Conservation (phyloP, 2,888 invertebrate genomes). For the Gisinianus flammeolus region DNA sequence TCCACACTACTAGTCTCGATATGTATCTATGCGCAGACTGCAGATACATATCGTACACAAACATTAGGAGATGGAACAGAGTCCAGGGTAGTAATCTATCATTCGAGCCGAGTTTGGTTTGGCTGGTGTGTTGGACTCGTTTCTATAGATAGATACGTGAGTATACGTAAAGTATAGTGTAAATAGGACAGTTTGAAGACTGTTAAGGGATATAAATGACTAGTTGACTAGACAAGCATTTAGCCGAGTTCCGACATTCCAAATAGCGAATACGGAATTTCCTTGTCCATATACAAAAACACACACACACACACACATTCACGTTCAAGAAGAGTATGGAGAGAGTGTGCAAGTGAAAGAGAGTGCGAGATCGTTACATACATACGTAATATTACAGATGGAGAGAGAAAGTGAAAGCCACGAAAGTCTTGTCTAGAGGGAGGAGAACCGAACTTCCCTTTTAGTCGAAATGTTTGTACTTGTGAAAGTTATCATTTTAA, state of each 20-base stretch:
- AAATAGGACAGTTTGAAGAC: too few relatives aligned
- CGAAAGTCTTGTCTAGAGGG: background rate
- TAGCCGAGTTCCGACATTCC: too few relatives aligned
- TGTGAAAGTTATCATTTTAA: constrained; percentile 55
- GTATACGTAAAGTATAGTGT: too few relatives aligned
- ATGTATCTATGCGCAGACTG: too few relatives aligned
- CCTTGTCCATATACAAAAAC: too few relatives aligned
- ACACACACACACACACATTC: background rate
- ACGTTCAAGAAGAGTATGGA: background rate
- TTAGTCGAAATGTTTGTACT: constrained; percentile 50
- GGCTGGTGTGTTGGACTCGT: background rate
- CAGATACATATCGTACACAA: too few relatives aligned
- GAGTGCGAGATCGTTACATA: too few relatives aligned
- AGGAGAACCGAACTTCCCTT: constrained; percentile 49
- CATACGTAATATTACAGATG: background rate
- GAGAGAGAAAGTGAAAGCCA: constrained; percentile 6
- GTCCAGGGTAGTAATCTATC: background rate
- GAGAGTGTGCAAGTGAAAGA: constrained; percentile 17
- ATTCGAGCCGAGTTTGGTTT: background rate
- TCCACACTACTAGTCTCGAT: too few relatives aligned
- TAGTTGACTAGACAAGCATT: background rate
- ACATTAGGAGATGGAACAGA: background rate
- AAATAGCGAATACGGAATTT: background rate
- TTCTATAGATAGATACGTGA: too few relatives aligned
- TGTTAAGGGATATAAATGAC: background rate